Conservation (phyloP, 2,113 vertebrate species). For the Phalacrocorax pelagicus region DNA sequence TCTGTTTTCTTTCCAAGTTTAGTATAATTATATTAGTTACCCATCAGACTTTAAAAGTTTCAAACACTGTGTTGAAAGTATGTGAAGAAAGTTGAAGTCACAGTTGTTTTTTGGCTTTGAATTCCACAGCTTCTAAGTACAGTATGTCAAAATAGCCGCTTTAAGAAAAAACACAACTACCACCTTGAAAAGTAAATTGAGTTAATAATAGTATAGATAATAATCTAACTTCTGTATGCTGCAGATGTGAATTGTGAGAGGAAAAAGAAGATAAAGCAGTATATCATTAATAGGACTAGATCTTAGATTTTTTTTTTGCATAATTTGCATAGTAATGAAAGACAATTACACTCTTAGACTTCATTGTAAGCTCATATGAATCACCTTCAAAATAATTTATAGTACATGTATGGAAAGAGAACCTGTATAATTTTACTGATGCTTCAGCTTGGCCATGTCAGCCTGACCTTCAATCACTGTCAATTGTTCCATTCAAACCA, state of each 20-base stretch:
- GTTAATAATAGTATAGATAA: conserved; percentile 72
- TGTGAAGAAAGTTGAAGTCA: conserved; percentile 33
- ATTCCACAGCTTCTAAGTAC: neutral
- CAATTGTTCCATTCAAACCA: conserved; percentile 2
- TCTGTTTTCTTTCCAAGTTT: conserved; percentile 66
- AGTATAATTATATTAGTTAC: conserved; percentile 46
- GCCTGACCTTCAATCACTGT: conserved; percentile 45
- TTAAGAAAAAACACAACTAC: conserved; percentile 21
- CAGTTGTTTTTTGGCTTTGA: conserved; percentile 8
- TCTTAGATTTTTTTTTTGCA: conserved; percentile 65
- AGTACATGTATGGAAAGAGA: neutral
- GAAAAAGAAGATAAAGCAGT: conserved; percentile 67
- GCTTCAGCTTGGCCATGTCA: neutral
- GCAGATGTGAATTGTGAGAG: conserved; percentile 64
- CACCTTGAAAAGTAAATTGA: conserved; percentile 29
- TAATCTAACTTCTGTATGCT: conserved; percentile 65
- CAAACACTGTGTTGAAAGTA: conserved; percentile 1
- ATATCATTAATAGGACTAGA: conserved; percentile 67
- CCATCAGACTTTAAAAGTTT: conserved; percentile 54
- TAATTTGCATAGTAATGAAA: conserved; percentile 74
- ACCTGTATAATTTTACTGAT: neutral
- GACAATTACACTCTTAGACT: conserved; percentile 43
- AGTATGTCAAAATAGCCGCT: conserved; percentile 21
- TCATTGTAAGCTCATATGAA: conserved; percentile 38
- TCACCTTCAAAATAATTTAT: conserved; percentile 55